Conservation (phyloP, 2,797 vertebrate genomes). For the Pangasius macronema region DNA sequence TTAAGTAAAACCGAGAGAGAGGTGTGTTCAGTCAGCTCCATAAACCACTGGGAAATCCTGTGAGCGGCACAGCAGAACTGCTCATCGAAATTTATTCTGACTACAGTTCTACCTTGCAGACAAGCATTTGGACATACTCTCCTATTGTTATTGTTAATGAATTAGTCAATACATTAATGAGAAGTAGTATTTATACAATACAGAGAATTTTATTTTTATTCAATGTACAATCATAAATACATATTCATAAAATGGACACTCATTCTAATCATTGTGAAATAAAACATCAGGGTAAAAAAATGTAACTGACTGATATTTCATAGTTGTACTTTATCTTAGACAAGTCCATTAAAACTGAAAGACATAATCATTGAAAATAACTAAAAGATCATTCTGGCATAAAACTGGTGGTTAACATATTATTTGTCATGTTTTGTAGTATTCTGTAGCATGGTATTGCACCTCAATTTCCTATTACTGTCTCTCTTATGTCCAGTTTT, state of each 20-base stretch:
- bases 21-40: background rate
- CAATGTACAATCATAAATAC: constrained; percentile 51
- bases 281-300: constrained; percentile 23
- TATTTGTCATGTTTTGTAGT: constrained; percentile 5
- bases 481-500: background rate
- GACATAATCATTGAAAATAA: background rate
- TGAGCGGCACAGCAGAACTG: background rate
- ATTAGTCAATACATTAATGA: background rate
- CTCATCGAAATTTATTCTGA: background rate
- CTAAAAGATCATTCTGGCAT: background rate
- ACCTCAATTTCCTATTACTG: background rate
- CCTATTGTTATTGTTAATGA: background rate
- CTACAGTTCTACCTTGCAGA: background rate
- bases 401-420: background rate
- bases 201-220: constrained; percentile 40
- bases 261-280: constrained; percentile 20
- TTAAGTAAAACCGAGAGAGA: background rate
- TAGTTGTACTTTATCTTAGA: constrained; percentile 2
- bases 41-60: background rate
- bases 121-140: background rate
- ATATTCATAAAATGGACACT: constrained; percentile 8
- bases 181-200: background rate
- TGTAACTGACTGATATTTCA: background rate
- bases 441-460: constrained; percentile 2
- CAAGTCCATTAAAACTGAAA: background rate